Percentiles rank a stretch among this genome's conserved stretches.
Conservation (phyloP, 2,797 vertebrate species). For the Hirundo rustica region DNA sequence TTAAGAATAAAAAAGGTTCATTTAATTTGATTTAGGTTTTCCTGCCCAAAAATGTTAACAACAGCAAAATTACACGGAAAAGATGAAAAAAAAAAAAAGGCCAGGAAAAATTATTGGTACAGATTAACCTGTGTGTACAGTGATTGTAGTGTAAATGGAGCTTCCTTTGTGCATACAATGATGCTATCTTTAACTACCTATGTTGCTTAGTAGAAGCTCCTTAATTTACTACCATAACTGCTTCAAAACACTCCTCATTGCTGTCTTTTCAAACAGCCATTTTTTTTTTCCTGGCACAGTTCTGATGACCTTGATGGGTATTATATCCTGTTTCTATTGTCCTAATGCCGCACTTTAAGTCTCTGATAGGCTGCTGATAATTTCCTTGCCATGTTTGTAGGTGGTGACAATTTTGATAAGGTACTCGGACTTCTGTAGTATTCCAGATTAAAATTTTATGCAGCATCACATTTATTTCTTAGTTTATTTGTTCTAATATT, state of each 20-base stretch:
- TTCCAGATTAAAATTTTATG: background rate
- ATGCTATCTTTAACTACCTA: conserved; percentile 15
- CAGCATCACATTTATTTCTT: background rate
- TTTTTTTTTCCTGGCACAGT: background rate
- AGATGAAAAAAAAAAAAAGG: background rate
- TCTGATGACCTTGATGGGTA: background rate
- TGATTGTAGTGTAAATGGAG: conserved; percentile 1
- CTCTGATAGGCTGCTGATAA: background rate
- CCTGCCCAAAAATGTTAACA: background rate
- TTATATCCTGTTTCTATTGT: conserved; percentile 28
- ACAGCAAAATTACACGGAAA: background rate
- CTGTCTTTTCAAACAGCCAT: background rate
- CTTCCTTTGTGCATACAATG: background rate
- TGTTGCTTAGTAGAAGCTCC: background rate
- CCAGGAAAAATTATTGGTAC: background rate
- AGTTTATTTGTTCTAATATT: background rate
- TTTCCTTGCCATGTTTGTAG: background rate
- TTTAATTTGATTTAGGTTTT: background rate
- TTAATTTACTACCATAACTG: conserved; percentile 32
- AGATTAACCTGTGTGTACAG: background rate
- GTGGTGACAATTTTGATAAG: background rate
- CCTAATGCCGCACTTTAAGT: background rate
- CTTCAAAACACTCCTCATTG: background rate
- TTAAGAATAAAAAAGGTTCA: background rate
- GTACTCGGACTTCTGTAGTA: background rate